phyloP scores from a whole-genome alignment of 1,140 invertebrate genomes.

The Ooceraea biroi region DNA sequence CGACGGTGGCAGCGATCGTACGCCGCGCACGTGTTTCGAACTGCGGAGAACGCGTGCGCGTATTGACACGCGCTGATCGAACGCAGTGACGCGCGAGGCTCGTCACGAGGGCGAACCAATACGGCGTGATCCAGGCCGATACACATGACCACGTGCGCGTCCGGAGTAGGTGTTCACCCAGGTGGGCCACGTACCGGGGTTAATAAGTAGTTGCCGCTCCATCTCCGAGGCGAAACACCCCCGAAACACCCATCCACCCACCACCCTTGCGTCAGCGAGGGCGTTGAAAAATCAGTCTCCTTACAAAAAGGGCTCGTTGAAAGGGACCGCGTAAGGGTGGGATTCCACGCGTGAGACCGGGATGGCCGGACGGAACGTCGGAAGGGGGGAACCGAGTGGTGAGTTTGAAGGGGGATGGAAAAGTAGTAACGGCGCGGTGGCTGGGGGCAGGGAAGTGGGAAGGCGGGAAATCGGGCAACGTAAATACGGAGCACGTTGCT shows the following conservation, averaged over 20 bases:
- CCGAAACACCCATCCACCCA: slow-evolving; percentile 46
- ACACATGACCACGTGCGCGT: slow-evolving; percentile 65
- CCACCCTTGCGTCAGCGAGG: slow-evolving; percentile 58
- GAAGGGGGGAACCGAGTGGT: slow-evolving; percentile 55
- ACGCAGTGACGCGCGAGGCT: slow-evolving; percentile 68
- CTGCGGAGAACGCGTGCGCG: slow-evolving; percentile 72
- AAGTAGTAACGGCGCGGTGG: slow-evolving; percentile 52
- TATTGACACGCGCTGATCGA: slow-evolving; percentile 75
- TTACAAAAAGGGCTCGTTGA: slow-evolving; percentile 74
- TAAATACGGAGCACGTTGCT: slow-evolving; percentile 84
- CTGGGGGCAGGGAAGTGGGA: slow-evolving; percentile 49
- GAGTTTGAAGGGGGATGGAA: slow-evolving; percentile 63
- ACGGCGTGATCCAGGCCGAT: slow-evolving; percentile 61
- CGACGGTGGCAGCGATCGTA: slow-evolving; percentile 29
- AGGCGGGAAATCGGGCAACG: slow-evolving; percentile 81
- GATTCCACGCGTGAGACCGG: slow-evolving; percentile 44
- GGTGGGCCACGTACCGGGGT: slow-evolving; percentile 45
- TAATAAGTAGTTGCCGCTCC: slow-evolving; percentile 72
- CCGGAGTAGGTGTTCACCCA: slow-evolving; percentile 47
- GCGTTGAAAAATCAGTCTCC: slow-evolving; percentile 78
- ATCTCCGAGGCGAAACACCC: slow-evolving; percentile 54
- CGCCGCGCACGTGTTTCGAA: slow-evolving; percentile 69
- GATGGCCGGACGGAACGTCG: slow-evolving; percentile 59
- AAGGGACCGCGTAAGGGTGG: slow-evolving; percentile 62
- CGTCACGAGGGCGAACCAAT: slow-evolving; percentile 69